These are phyloP conservation scores for Megaceryle alcyon DNA, from an alignment of 2,797 vertebrate species.

Conservation along the genomic window DNA sequence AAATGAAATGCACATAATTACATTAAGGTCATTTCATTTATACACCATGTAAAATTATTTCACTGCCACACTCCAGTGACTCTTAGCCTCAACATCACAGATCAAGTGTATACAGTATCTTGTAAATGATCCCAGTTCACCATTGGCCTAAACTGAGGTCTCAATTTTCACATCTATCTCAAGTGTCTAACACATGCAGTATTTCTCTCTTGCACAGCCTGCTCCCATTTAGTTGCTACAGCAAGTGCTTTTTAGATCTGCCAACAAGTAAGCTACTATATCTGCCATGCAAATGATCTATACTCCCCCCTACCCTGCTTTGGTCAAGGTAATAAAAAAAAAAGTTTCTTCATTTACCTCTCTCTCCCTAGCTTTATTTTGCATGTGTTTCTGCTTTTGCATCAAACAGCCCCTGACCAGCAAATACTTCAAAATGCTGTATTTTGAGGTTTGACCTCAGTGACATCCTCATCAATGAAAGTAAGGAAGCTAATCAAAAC, in stretches of 20 bases:
- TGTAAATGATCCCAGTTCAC: not conserved
- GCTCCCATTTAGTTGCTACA: not conserved
- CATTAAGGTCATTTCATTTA: not conserved
- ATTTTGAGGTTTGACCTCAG: not conserved
- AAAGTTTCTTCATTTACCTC: not conserved
- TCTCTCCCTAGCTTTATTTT: not conserved
- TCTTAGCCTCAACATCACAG: not conserved
- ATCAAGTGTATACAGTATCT: not conserved
- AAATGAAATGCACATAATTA: not conserved
- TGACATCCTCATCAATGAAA: not conserved
- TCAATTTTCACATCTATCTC: constrained; percentile 22
- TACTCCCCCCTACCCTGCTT: not conserved
- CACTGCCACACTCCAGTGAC: not conserved
- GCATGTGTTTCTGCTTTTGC: not conserved
- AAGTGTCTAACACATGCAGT: not conserved
- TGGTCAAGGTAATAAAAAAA: not conserved
- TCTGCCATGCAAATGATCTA: not conserved
- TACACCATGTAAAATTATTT: not conserved
- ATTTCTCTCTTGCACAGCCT: not conserved
- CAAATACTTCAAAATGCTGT: not conserved
- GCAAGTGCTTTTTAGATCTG: not conserved
- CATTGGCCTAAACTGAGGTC: not conserved
- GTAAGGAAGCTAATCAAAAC: not conserved
- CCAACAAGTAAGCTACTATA: not conserved
- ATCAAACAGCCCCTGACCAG: not conserved